A percentile compares a stretch with the other conserved stretches of the same genome.
Evolutionary conservation across 1,140 invertebrate genomes (phyloP).

Genomic region (Sycobia sp.): DNA sequence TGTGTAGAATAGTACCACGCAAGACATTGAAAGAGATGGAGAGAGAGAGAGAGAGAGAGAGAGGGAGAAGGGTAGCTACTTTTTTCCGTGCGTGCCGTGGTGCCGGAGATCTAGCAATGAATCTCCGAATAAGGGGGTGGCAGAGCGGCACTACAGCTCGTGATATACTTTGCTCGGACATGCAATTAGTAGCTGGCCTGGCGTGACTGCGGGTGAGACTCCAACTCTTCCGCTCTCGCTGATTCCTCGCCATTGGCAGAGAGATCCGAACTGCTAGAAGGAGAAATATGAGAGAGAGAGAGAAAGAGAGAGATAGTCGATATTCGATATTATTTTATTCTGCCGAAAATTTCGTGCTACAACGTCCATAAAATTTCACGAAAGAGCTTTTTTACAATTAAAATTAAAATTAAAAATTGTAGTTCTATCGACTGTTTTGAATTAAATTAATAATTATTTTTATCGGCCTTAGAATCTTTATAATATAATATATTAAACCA

Average conservation of each 20-base stretch:
- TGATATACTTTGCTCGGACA: conserved; percentile 56
- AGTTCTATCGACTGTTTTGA: too few species aligned
- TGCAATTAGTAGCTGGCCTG: conserved; percentile 50
- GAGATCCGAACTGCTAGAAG: too few species aligned
- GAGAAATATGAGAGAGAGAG: background rate
- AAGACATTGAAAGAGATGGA: too few species aligned
- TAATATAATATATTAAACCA: too few species aligned
- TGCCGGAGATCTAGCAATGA: conserved; percentile 37
- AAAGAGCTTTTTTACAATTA: background rate
- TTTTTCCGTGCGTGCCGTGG: background rate
- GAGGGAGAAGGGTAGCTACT: background rate
- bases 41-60: too few species aligned
- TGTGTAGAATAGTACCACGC: too few species aligned
- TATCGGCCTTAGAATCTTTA: too few species aligned
- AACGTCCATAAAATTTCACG: too few species aligned
- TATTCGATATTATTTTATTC: too few species aligned
- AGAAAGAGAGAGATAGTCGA: background rate
- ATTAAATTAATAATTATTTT: background rate
- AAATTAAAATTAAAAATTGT: background rate
- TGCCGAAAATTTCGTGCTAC: too few species aligned
- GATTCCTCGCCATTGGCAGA: too few species aligned
- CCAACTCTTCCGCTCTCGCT: background rate
- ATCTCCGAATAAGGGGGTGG: conserved; percentile 39
- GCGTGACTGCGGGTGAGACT: conserved; percentile 47
- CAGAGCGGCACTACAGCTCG: conserved; percentile 32